Conservation (phyloP, 2,113 vertebrate species). For the Scomber japonicus region DNA sequence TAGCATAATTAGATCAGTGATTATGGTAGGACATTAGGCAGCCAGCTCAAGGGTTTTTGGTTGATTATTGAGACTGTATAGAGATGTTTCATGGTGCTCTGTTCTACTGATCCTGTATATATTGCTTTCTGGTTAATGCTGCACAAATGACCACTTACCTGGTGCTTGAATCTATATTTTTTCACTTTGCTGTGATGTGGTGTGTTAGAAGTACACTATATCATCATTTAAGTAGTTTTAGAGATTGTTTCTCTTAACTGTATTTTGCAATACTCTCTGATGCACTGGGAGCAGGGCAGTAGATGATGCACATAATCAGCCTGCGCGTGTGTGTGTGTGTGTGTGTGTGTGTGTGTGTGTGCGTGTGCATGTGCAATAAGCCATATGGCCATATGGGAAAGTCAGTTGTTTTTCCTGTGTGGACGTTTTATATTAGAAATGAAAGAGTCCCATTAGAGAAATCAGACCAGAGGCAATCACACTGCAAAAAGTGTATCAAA, state of each 20-base stretch:
- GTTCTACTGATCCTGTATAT: conserved; percentile 8
- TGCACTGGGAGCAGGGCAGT: conserved; percentile 11
- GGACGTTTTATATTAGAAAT: conserved; percentile 11
- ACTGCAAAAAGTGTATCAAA: neutral
- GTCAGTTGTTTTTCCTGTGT: conserved; percentile 1
- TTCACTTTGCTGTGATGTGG: neutral
- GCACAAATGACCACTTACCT: conserved; percentile 14
- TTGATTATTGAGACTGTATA: conserved; percentile 38
- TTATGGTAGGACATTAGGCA: conserved; percentile 38
- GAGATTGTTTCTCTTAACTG: neutral
- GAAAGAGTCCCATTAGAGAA: conserved; percentile 4
- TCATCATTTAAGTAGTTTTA: neutral
- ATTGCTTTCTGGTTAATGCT: conserved; percentile 15
- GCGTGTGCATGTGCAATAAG: neutral
- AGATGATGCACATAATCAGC: neutral
- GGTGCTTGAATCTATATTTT: neutral
- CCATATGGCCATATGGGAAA: neutral
- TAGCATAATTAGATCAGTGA: conserved; percentile 55
- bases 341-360: neutral
- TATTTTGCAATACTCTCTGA: neutral
- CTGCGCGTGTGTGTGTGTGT: neutral
- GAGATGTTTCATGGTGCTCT: conserved; percentile 16
- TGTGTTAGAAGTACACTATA: neutral
- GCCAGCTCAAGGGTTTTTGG: conserved; percentile 31
- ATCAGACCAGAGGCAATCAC: neutral